Evolutionary conservation across 2,797 vertebrate genomes (phyloP).

Genomic region (Muscicapa comitata): DNA sequence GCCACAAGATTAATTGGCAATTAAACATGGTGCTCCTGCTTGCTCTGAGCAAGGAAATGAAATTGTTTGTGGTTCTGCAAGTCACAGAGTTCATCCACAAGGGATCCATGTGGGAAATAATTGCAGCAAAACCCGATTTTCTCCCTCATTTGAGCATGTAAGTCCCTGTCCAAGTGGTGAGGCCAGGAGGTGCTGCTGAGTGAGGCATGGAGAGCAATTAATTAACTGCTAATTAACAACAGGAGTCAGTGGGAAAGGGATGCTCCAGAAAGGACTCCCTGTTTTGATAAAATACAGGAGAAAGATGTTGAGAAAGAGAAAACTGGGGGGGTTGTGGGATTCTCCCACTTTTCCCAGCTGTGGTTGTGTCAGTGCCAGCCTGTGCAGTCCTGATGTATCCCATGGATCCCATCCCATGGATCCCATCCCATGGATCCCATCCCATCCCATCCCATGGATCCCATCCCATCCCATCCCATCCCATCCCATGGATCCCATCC

Average conservation of each 20-base stretch:
- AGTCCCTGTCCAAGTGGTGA: not conserved
- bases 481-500: too few relatives aligned
- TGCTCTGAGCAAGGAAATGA: not conserved
- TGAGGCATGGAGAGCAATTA: not conserved
- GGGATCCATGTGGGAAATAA: not conserved
- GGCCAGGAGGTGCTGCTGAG: not conserved
- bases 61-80: not conserved
- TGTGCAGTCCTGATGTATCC: not conserved
- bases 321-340: not conserved
- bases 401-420: not conserved
- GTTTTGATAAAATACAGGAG: not conserved
- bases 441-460: not conserved
- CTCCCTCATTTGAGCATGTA: not conserved
- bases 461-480: not conserved
- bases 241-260: not conserved
- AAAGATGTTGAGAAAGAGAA: not conserved
- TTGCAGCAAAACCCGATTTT: not conserved
- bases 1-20: constrained; percentile 13
- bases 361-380: fast-evolving
- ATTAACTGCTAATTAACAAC: not conserved
- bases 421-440: not conserved
- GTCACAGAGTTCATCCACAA: not conserved
- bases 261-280: not conserved
- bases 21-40: not conserved
- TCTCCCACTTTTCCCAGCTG: not conserved